phyloP scores from a whole-genome alignment of 2,797 vertebrate genomes.

The Peromyscus melanophrys region DNA sequence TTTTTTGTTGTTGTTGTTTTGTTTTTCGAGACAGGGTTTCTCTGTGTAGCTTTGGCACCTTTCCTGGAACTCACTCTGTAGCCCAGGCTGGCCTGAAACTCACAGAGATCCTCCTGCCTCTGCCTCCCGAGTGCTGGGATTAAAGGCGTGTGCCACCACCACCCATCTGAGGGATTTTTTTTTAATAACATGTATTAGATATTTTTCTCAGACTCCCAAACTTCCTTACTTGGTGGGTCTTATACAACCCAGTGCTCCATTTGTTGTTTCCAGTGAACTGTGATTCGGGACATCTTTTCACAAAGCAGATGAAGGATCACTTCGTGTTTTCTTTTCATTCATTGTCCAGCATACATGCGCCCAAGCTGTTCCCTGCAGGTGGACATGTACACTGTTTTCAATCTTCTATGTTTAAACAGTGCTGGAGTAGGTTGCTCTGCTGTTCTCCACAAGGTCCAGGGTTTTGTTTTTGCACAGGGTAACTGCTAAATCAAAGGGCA shows the following conservation, averaged over 20 bases:
- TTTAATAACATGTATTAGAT: background rate
- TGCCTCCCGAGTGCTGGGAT: too few relatives aligned
- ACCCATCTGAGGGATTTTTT: too few relatives aligned
- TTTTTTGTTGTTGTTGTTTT: too few relatives aligned
- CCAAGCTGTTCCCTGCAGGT: background rate
- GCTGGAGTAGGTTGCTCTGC: too few relatives aligned
- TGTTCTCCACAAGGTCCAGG: background rate
- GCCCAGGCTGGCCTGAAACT: too few relatives aligned
- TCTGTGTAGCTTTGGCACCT: too few relatives aligned
- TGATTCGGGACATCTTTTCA: background rate
- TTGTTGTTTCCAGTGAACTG: background rate
- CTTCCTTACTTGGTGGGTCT: background rate
- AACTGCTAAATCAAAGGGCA: background rate
- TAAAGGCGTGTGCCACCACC: too few relatives aligned
- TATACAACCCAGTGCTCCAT: rapidly evolving
- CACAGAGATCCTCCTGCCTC: too few relatives aligned
- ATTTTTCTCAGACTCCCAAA: background rate
- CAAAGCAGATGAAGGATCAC: too few relatives aligned
- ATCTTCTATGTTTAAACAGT: background rate
- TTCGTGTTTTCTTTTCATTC: background rate
- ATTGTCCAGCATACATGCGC: rapidly evolving
- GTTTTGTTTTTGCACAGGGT: background rate
- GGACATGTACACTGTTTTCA: background rate
- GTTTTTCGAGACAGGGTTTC: too few relatives aligned
- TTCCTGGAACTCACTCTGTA: too few relatives aligned